Conservation (phyloP, 2,888 invertebrate species). For the Harmothoe impar region DNA sequence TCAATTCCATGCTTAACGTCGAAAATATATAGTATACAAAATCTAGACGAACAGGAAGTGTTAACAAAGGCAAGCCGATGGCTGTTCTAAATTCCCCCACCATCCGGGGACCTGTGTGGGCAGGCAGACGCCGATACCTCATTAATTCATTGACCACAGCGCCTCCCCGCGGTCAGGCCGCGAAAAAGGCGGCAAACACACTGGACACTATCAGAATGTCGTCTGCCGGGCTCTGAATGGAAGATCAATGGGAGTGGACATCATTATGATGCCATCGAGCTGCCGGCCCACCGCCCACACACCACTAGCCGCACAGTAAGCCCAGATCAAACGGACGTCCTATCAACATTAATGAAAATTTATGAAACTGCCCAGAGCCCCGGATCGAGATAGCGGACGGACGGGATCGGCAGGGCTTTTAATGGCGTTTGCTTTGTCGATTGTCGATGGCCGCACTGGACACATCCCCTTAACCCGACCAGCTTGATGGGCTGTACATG, state of each 20-base stretch:
- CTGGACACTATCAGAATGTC: constrained; percentile 61
- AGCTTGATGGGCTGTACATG: background rate
- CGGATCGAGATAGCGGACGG: constrained; percentile 41
- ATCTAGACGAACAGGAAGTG: too few relatives aligned
- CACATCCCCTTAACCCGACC: constrained; percentile 9
- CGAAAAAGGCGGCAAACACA: constrained; percentile 9
- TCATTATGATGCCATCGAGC: constrained; percentile 56
- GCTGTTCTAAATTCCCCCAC: background rate
- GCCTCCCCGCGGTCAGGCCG: constrained; percentile 28
- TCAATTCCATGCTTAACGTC: too few relatives aligned
- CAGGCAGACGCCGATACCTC: background rate
- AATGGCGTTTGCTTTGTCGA: constrained; percentile 60
- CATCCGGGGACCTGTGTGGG: background rate
- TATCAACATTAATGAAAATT: constrained; percentile 58
- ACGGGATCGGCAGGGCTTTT: constrained; percentile 28
- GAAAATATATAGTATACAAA: too few relatives aligned
- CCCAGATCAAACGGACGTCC: constrained; percentile 47
- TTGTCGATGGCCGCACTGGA: constrained; percentile 22
- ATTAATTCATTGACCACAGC: constrained; percentile 62
- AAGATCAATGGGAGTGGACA: constrained; percentile 44
- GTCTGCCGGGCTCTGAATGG: constrained; percentile 39
- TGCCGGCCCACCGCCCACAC: constrained; percentile 22
- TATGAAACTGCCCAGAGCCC: constrained; percentile 47
- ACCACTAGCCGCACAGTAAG: background rate
- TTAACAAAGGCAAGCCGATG: too few relatives aligned